Evolutionary conservation across 1,140 invertebrate species (phyloP).

Genomic region (Drosophila takahashii): DNA sequence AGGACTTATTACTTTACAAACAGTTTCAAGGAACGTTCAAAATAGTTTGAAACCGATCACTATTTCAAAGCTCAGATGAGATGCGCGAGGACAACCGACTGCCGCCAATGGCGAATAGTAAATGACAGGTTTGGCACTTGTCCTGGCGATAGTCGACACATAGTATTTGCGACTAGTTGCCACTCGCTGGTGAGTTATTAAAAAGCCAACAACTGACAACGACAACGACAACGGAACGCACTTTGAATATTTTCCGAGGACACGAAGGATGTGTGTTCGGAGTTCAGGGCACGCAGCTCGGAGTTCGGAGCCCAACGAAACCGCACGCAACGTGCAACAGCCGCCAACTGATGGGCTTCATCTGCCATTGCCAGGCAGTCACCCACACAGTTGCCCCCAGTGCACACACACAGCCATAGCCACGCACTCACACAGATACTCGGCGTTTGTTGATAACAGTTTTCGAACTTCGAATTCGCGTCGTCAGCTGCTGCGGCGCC

Average conservation of each 20-base stretch:
- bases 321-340: conserved; percentile 81
- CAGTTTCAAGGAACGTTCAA: neutral
- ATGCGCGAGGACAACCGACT: conserved; percentile 58
- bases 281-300: conserved; percentile 62
- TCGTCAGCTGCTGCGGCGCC: conserved; percentile 61
- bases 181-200: conserved; percentile 39
- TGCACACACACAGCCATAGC: conserved; percentile 4
- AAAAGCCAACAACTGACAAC: conserved; percentile 42
- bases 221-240: conserved; percentile 44
- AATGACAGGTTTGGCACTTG: conserved; percentile 53
- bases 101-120: conserved; percentile 57
- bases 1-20: neutral
- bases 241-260: conserved; percentile 61
- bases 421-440: conserved; percentile 17
- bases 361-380: conserved; percentile 53
- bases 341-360: conserved; percentile 76
- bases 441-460: conserved; percentile 72
- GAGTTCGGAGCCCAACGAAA: conserved; percentile 40
- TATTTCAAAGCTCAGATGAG: neutral
- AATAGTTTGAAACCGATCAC: conserved; percentile 22
- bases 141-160: conserved; percentile 40
- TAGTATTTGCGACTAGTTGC: conserved; percentile 48
- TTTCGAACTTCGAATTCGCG: conserved; percentile 77
- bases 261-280: conserved; percentile 24
- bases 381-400: conserved; percentile 31